Conservation (phyloP, 2,888 invertebrate species). For the Sminthurinus aureus region DNA sequence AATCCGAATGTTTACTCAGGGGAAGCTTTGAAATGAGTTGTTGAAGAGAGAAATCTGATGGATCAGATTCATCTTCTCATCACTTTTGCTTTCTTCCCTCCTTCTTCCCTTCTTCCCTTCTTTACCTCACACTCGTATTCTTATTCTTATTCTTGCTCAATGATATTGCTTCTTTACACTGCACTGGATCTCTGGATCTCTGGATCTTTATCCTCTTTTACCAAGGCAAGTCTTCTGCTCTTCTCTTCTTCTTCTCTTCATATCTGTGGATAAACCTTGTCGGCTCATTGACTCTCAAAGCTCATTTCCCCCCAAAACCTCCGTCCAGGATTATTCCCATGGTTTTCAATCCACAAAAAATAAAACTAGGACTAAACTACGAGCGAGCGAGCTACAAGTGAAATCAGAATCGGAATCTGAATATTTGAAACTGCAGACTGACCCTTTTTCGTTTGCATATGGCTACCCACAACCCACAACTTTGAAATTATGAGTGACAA, state of each 20-base stretch:
- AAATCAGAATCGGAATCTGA: too few species aligned
- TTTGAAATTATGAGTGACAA: too few species aligned
- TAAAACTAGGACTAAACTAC: too few species aligned
- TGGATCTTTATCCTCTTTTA: background rate
- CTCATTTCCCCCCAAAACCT: background rate
- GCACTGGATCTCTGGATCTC: too few species aligned
- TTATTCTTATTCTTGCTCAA: background rate
- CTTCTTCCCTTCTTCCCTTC: background rate
- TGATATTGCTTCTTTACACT: background rate
- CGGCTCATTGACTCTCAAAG: background rate
- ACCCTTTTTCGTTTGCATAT: too few species aligned
- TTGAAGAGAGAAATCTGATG: slow-evolving; percentile 49
- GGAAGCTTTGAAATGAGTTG: slow-evolving; percentile 50
- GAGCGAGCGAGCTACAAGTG: too few species aligned
- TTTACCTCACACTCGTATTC: background rate
- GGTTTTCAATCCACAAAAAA: background rate
- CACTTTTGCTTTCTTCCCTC: slow-evolving; percentile 29
- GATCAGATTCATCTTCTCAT: slow-evolving; percentile 48
- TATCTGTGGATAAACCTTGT: background rate
- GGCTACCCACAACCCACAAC: too few species aligned
- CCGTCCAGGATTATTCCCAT: background rate
- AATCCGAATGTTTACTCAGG: slow-evolving; percentile 53
- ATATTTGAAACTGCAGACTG: too few species aligned
- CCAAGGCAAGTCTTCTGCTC: background rate
- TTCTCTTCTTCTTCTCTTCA: background rate